phyloP scores from a whole-genome alignment of 1,140 invertebrate genomes.

The Homarus americanus region DNA sequence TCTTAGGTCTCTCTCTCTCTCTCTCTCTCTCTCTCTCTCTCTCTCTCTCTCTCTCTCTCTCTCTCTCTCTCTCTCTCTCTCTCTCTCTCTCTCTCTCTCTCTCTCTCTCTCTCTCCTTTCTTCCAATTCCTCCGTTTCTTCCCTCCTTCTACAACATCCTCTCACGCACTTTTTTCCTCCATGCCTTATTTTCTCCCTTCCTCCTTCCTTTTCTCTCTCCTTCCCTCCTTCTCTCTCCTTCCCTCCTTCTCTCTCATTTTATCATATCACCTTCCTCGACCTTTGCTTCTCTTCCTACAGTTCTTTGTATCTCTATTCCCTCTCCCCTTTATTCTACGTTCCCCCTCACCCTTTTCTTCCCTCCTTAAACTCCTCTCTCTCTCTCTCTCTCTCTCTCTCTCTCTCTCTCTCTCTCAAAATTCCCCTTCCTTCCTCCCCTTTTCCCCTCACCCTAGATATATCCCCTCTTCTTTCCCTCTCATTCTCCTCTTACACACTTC shows the following conservation, averaged over 20 bases:
- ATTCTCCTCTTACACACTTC: neutral
- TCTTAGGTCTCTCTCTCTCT: conserved; percentile 11
- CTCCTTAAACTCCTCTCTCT: neutral
- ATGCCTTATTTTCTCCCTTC: neutral
- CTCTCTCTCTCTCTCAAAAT: neutral
- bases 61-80: conserved; percentile 3
- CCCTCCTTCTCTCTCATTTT: neutral
- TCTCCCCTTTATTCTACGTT: neutral
- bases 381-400: neutral
- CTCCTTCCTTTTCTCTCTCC: neutral
- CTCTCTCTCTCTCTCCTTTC: neutral
- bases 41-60: conserved; percentile 3
- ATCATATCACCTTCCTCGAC: neutral
- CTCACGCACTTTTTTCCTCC: neutral
- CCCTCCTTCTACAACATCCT: neutral
- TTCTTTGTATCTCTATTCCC: neutral
- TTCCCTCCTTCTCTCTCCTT: neutral
- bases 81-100: conserved; percentile 3
- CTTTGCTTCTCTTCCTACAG: neutral
- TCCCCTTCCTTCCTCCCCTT: too few relatives aligned
- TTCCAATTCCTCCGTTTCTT: neutral
- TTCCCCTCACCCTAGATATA: too few relatives aligned
- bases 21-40: conserved; percentile 3
- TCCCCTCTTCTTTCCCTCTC: too few relatives aligned
- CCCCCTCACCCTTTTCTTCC: neutral